phyloP scores from a whole-genome alignment of 2,113 vertebrate genomes.

The Amphilophus citrinellus region DNA sequence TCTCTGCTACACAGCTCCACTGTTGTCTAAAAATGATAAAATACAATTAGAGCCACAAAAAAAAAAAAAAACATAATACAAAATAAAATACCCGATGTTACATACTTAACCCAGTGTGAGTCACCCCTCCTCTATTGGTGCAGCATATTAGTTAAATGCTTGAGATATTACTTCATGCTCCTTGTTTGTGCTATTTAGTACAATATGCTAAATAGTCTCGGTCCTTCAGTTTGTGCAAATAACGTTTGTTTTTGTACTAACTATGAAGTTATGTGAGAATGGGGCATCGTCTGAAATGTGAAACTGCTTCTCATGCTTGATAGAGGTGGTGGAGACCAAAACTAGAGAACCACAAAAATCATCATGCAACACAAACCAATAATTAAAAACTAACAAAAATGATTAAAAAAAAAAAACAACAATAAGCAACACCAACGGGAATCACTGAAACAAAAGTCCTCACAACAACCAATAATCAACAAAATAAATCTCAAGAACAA shows the following conservation, averaged over 20 bases:
- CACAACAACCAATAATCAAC: neutral
- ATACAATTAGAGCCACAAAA: no score
- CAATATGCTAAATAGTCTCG: rapidly evolving
- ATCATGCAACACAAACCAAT: no score
- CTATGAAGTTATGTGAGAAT: neutral
- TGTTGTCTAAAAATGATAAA: neutral
- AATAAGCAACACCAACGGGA: neutral
- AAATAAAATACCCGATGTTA: no score
- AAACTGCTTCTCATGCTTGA: neutral
- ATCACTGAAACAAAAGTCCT: neutral
- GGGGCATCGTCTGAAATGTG: no score
- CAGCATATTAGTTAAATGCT: neutral
- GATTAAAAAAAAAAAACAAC: neutral
- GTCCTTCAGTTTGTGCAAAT: neutral
- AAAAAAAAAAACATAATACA: no score
- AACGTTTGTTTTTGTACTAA: neutral
- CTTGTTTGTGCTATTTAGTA: neutral
- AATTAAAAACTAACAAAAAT: neutral
- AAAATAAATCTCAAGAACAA: neutral
- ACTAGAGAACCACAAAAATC: neutral
- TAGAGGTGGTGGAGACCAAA: neutral
- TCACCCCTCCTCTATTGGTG: neutral
- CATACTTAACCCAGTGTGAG: neutral
- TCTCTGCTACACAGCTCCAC: neutral
- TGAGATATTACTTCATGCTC: neutral